Percentiles rank a stretch among this genome's conserved stretches.
Evolutionary conservation across 1,140 invertebrate species (phyloP).

Genomic region (Calliopsis andreniformis): DNA sequence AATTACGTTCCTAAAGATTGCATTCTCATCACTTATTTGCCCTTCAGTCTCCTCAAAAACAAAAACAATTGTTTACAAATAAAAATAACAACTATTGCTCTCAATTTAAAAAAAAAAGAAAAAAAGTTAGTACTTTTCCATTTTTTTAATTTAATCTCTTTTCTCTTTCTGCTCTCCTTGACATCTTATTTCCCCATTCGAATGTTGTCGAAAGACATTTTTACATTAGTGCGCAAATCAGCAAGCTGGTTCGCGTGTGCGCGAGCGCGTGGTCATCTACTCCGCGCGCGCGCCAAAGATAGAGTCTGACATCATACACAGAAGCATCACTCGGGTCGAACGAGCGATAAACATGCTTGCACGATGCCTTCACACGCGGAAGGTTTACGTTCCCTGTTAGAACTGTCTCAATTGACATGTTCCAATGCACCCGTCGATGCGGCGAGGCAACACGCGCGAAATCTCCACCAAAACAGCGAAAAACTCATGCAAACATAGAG

Average conservation of each 20-base stretch:
- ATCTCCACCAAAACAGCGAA: neutral
- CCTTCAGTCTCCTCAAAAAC: too few species aligned
- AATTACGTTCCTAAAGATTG: too few species aligned
- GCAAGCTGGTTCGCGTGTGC: constrained; percentile 10
- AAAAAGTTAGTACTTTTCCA: too few species aligned
- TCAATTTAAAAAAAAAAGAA: too few species aligned
- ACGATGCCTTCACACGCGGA: constrained; percentile 52
- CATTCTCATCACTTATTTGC: too few species aligned
- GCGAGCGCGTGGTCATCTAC: constrained; percentile 67
- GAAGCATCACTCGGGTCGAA: constrained; percentile 65
- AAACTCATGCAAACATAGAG: neutral
- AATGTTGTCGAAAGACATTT: constrained; percentile 1
- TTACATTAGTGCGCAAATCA: constrained; percentile 1
- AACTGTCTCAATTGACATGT: constrained; percentile 63
- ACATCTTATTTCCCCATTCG: neutral
- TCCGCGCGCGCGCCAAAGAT: constrained; percentile 66
- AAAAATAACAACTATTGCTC: too few species aligned
- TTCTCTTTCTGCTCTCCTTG: too few species aligned
- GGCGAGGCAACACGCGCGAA: neutral
- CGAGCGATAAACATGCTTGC: constrained; percentile 62
- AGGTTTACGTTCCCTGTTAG: constrained; percentile 57
- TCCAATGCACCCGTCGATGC: constrained; percentile 45
- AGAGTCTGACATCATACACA: constrained; percentile 70
- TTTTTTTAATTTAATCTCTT: too few species aligned
- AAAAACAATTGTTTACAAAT: too few species aligned